Conservation (phyloP, 2,888 invertebrate species). For the Perizoma affinitatum region DNA sequence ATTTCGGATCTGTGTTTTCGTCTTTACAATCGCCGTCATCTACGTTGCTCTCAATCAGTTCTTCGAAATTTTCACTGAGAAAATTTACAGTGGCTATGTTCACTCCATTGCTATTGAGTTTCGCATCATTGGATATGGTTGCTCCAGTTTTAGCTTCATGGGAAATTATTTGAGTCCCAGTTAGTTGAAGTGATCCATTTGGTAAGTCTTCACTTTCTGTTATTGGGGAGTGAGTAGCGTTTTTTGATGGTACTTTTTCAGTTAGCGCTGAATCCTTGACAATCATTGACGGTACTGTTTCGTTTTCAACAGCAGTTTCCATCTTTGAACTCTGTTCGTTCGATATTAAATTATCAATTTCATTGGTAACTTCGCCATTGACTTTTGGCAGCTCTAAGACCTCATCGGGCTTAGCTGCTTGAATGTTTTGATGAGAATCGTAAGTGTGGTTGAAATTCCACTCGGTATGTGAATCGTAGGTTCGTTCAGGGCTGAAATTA, state of each 20-base stretch:
- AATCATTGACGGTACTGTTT: conserved; percentile 1
- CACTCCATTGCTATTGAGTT: conserved; percentile 63
- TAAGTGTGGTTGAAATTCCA: conserved; percentile 50
- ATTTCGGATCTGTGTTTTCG: conserved; percentile 26
- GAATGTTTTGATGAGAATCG: conserved; percentile 50
- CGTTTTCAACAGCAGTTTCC: conserved; percentile 6
- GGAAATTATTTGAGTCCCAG: not conserved
- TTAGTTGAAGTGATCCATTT: conserved; percentile 33
- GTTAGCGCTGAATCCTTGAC: conserved; percentile 5
- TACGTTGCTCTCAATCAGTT: conserved; percentile 75
- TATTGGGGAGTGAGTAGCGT: not conserved
- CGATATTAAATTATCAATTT: conserved; percentile 26
- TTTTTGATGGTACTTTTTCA: conserved; percentile 10
- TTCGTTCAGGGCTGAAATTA: conserved; percentile 55
- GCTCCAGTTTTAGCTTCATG: not conserved
- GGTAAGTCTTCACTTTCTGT: conserved; percentile 25
- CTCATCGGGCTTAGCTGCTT: conserved; percentile 22
- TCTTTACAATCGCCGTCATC: conserved; percentile 68
- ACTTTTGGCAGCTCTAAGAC: conserved; percentile 38
- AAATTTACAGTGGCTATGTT: conserved; percentile 73
- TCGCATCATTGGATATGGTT: conserved; percentile 2
- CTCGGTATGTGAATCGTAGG: conserved; percentile 55
- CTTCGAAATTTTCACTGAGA: conserved; percentile 72
- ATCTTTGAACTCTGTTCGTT: conserved; percentile 15
- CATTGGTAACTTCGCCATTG: conserved; percentile 38